Evolutionary conservation across 2,113 vertebrate species (phyloP).

Genomic region (Zosterops hypoxanthus): DNA sequence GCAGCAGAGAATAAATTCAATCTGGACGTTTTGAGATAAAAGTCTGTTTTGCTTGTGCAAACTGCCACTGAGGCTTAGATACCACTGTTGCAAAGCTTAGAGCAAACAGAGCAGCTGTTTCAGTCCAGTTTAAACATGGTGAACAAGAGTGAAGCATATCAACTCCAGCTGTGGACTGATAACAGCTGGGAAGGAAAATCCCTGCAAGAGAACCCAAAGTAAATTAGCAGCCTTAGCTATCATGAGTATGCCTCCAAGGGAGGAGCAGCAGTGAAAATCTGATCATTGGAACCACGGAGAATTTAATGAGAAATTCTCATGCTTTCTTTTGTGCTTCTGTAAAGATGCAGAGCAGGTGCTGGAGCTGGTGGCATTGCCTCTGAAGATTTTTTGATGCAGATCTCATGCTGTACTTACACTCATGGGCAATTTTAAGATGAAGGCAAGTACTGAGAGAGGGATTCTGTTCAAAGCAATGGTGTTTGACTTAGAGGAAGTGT

Average conservation of each 20-base stretch:
- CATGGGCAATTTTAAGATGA: background rate
- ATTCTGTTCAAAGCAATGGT: background rate
- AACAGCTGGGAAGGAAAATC: constrained; percentile 39
- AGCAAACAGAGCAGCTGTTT: constrained; percentile 48
- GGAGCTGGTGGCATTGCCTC: rapidly evolving
- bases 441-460: background rate
- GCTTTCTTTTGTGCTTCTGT: background rate
- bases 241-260: rapidly evolving
- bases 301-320: background rate
- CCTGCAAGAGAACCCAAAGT: background rate
- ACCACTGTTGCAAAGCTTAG: constrained; percentile 23
- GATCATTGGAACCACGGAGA: background rate
- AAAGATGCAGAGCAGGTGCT: background rate
- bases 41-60: background rate
- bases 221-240: background rate
- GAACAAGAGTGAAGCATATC: constrained; percentile 37
- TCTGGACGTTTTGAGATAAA: constrained; percentile 23
- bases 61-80: constrained; percentile 8
- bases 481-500: background rate
- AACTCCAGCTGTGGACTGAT: constrained; percentile 49
- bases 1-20: background rate
- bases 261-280: background rate
- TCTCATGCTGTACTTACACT: background rate
- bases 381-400: background rate
- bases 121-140: constrained; percentile 34